phyloP scores from a whole-genome alignment of 2,113 vertebrate genomes.

The Kobus ellipsiprymnus region DNA sequence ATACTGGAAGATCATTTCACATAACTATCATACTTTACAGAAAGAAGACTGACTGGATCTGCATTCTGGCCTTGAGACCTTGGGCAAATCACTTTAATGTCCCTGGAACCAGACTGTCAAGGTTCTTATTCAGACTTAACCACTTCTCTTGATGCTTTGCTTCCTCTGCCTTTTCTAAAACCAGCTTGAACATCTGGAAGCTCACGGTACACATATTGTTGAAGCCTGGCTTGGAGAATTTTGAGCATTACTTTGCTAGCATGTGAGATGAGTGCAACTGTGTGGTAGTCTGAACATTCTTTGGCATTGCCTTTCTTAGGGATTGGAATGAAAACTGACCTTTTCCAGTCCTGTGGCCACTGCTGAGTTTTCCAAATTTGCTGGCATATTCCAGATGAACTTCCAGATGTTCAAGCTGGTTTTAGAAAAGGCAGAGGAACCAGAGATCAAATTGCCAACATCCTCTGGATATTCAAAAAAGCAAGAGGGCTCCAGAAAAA shows the following conservation, averaged over 20 bases:
- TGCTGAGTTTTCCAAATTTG: background rate
- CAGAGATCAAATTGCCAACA: background rate
- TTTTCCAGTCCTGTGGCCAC: background rate
- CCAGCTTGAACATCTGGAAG: background rate
- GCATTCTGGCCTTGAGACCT: background rate
- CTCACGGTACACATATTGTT: background rate
- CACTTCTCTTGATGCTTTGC: background rate
- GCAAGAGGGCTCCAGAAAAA: background rate
- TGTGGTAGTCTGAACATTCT: background rate
- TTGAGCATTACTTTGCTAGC: background rate
- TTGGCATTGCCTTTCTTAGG: background rate
- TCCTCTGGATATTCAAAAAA: background rate
- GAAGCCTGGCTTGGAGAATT: background rate
- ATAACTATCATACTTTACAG: background rate
- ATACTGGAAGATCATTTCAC: background rate
- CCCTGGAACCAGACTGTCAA: background rate
- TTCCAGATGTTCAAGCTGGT: background rate
- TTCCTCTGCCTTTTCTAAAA: background rate
- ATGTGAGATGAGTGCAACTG: background rate
- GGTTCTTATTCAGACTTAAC: background rate
- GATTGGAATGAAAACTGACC: background rate
- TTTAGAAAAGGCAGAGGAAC: background rate
- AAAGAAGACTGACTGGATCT: background rate
- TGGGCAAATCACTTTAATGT: background rate
- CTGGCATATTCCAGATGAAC: background rate